Conservation (phyloP, 2,888 invertebrate species). For the Orthosia gracilis region DNA sequence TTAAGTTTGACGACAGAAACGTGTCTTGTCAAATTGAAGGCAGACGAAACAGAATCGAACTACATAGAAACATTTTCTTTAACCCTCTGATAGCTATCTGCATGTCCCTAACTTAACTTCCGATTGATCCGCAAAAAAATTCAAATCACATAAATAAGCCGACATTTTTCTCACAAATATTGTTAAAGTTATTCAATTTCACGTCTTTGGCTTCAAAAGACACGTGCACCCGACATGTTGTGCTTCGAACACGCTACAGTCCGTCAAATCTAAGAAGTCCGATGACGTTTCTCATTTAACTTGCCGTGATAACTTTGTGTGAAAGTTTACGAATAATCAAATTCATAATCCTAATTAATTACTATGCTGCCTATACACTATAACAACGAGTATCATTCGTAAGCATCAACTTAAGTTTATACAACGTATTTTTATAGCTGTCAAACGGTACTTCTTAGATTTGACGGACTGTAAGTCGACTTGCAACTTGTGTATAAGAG, state of each 20-base stretch:
- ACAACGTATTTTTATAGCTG: too few species aligned
- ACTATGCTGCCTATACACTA: too few species aligned
- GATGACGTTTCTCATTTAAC: too few species aligned
- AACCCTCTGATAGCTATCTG: not conserved
- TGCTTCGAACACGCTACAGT: conserved; percentile 49
- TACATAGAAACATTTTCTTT: not conserved
- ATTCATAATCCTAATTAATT: too few species aligned
- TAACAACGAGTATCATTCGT: too few species aligned
- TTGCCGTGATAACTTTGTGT: too few species aligned
- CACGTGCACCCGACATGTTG: conserved; percentile 50
- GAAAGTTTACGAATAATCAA: too few species aligned
- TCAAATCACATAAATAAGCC: conserved; percentile 21
- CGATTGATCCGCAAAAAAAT: conserved; percentile 13
- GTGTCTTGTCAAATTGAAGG: not conserved
- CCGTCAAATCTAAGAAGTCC: too few species aligned
- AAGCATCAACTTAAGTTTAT: too few species aligned
- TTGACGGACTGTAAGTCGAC: too few species aligned
- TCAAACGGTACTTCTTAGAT: too few species aligned
- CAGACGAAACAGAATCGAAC: not conserved
- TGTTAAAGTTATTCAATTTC: conserved; percentile 62
- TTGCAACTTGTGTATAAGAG: conserved; percentile 44
- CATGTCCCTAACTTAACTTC: not conserved
- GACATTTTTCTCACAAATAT: conserved; percentile 46
- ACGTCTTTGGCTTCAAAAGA: conserved; percentile 50
- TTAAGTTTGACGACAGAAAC: too few species aligned